Evolutionary conservation across 2,113 vertebrate species (phyloP), one percentile per base, ranked within the genome.

Genomic region (Hemichromis elongatus): DNA sequence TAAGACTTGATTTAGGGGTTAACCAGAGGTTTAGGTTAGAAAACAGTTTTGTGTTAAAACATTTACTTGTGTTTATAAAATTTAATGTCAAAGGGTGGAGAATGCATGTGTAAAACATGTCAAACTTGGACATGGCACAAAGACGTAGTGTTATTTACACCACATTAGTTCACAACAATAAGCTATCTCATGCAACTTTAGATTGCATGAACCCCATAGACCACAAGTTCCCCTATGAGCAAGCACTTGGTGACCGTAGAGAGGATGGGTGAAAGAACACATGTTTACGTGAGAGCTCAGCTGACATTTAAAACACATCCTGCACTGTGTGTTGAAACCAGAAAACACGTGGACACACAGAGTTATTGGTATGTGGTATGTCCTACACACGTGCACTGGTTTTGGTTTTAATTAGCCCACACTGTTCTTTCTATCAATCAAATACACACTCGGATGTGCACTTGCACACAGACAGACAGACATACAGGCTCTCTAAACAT

Each of bases 391-490:
- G 61, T 92, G 91, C 24, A 21, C 16, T 88, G 59, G 77, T 50
- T 90, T 66, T 66, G n/a, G 35, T 66, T 66, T 84, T 75, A 90
- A 85, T 86, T 80, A 78, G 88, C 55, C 68, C 83, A 84, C 59
- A 42, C 84, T 87, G 86, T 81, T 86, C 86, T 92, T 79, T 86
- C 88, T 85, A 88, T 84, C 83, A 89, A 61, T 82, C 84, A 87
- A 26, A 83, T 42, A 82, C 79, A 68, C 78, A 81, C 57, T 68
- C n/a, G 54, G 61, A 40, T 53, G 57, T 50, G 47, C 73, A 78
- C 53, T 45, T 14, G 45, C 54, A 45, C 70, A 45, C 77, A 66
- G 70, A 73, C 40, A 50, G 77, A 80, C 68, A 73, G 85, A 80
- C 73, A 81, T 9, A 55, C 59, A 85, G 13, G 77, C 66, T 78